Base-by-base conservation (phyloP, 2,888 invertebrate species). In the Hedychridium roseum region DNA sequence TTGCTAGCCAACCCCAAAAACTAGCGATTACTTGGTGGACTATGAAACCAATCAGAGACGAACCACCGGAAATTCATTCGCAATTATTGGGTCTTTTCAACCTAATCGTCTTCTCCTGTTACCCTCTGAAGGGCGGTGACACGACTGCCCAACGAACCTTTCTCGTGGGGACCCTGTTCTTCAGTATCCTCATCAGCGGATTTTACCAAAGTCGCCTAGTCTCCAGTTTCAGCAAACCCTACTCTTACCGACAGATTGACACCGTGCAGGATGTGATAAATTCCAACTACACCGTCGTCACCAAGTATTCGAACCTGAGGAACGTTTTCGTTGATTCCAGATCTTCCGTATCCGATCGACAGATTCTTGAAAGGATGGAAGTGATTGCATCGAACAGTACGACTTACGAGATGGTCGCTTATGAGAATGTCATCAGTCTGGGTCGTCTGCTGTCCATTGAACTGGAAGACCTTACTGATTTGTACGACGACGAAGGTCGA, bases 301-400 rank as follows among this genome's bases (percentile, higher is more conserved):
- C 72, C 2, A 71, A 65, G 34, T 72, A 70, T 20, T n/a, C 34
- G 1, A 71, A 73, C 14, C n/a, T 72, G 14, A 54, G 47, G 38
- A 11, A 32, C n/a, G n/a, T n/a, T n/a, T n/a, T n/a, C n/a, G n/a
- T n/a, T n/a, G n/a, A n/a, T n/a, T n/a, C n/a, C n/a, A n/a, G n/a
- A n/a, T n/a, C n/a, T n/a, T n/a, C n/a, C n/a, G n/a, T n/a, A n/a
- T n/a, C n/a, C n/a, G n/a, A n/a, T n/a, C n/a, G n/a, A n/a, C n/a
- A n/a, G n/a, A n/a, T n/a, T n/a, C n/a, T n/a, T n/a, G n/a, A n/a
- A n/a, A n/a, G n/a, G n/a, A n/a, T n/a, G n/a, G n/a, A n/a, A n/a
- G n/a, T n/a, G n/a, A n/a, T n/a, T n/a, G n/a, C n/a, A n/a, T 15
- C 47, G 0, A 12, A 26, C 2, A 18, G 34, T 0, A 35, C 23